Evolutionary conservation across 2,113 vertebrate species (phyloP).

Genomic region (Rhagologus leucostigma): DNA sequence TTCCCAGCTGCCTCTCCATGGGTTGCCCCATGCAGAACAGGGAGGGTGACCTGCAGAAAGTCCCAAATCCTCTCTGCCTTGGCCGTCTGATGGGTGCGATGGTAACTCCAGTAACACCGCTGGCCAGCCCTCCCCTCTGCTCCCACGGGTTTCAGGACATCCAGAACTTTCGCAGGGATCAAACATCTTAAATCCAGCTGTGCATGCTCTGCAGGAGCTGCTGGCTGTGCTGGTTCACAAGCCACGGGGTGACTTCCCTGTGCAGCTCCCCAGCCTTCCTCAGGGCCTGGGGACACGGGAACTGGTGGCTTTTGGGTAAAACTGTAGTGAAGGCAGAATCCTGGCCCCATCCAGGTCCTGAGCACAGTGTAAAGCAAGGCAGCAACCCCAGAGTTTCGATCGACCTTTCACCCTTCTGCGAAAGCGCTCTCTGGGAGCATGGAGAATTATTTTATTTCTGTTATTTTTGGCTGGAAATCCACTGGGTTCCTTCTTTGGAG

Average conservation of each 20-base stretch:
- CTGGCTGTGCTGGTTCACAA: background rate
- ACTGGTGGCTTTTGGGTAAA: background rate
- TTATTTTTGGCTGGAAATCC: background rate
- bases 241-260: background rate
- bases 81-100: fast-evolving
- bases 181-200: background rate
- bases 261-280: background rate
- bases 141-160: background rate
- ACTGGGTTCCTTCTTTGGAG: background rate
- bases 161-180: background rate
- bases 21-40: background rate
- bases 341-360: background rate
- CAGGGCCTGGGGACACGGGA: background rate
- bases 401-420: background rate
- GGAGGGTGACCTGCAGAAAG: background rate
- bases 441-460: background rate
- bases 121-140: background rate
- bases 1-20: background rate
- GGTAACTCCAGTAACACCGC: background rate
- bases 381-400: background rate
- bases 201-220: fast-evolving
- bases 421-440: background rate
- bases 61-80: fast-evolving
- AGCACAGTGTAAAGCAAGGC: background rate
- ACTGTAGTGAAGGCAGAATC: background rate